These are phyloP conservation scores for Neolamprologus modestus DNA, from an alignment of 2,113 vertebrate species.

Conservation along the genomic window DNA sequence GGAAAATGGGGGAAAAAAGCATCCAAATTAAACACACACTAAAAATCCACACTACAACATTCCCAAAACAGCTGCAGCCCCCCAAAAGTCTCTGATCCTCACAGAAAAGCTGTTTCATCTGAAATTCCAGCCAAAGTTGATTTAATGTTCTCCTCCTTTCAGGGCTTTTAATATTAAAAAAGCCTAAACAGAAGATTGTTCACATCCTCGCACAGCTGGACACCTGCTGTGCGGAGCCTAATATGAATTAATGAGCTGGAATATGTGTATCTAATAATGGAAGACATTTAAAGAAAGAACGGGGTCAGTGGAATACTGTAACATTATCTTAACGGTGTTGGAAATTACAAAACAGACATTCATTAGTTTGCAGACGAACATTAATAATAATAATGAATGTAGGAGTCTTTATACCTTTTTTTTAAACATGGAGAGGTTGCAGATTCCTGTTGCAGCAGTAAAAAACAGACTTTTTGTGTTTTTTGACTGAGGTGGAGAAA, in stretches of 20 bases:
- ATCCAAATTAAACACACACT: neutral
- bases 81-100: neutral
- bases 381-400: neutral
- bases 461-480: neutral
- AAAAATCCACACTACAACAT: neutral
- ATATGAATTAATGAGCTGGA: constrained; percentile 25
- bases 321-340: neutral
- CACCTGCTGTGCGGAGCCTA: neutral
- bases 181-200: neutral
- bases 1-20: neutral
- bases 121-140: neutral
- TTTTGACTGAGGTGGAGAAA: neutral
- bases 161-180: neutral
- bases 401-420: neutral
- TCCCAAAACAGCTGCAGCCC: neutral
- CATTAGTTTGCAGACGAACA: neutral
- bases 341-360: neutral
- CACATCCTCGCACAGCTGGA: neutral
- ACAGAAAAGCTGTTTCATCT: neutral
- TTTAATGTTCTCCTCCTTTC: neutral
- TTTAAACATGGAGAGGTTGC: neutral
- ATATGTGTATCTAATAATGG: neutral
- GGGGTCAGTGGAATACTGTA: neutral
- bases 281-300: neutral
- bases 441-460: neutral